These are phyloP conservation scores for Cydia pomonella DNA, from an alignment of 1,140 invertebrate genomes.

Conservation along the genomic window DNA sequence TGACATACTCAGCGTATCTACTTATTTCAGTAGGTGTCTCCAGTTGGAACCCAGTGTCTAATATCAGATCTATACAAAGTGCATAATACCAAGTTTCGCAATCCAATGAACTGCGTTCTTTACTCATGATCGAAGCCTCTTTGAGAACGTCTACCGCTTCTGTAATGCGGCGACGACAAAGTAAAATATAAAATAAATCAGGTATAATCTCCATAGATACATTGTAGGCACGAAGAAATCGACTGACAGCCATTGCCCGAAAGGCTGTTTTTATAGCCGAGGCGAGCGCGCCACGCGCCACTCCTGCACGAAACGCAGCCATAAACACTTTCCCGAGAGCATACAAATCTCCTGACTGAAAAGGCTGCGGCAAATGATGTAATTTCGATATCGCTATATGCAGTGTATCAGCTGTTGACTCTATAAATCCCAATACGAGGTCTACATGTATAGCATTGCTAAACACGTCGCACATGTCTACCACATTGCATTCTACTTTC, in stretches of 20 bases:
- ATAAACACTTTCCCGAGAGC: constrained; percentile 70
- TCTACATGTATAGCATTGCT: constrained; percentile 65
- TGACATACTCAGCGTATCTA: constrained; percentile 57
- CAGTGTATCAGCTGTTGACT: constrained; percentile 60
- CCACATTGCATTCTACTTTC: constrained; percentile 55
- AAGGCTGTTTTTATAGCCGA: constrained; percentile 67
- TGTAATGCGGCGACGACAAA: constrained; percentile 63
- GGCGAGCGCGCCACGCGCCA: constrained; percentile 59
- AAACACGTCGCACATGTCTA: constrained; percentile 64
- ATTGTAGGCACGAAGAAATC: constrained; percentile 62
- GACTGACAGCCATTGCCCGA: constrained; percentile 64
- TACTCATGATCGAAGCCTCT: constrained; percentile 52
- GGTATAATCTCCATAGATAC: constrained; percentile 71
- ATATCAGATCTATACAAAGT: constrained; percentile 73
- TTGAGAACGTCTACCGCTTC: constrained; percentile 68
- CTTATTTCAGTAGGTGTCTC: constrained; percentile 67
- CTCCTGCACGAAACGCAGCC: constrained; percentile 62
- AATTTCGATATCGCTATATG: constrained; percentile 52
- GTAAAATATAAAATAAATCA: constrained; percentile 67
- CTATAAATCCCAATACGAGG: constrained; percentile 57
- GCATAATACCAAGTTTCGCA: constrained; percentile 75
- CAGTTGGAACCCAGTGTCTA: constrained; percentile 74
- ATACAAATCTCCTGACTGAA: constrained; percentile 67
- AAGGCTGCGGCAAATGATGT: constrained; percentile 47
- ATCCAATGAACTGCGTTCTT: constrained; percentile 51